These are phyloP conservation scores for Pristis pectinata DNA, from an alignment of 2,797 vertebrate genomes.

Conservation along the genomic window DNA sequence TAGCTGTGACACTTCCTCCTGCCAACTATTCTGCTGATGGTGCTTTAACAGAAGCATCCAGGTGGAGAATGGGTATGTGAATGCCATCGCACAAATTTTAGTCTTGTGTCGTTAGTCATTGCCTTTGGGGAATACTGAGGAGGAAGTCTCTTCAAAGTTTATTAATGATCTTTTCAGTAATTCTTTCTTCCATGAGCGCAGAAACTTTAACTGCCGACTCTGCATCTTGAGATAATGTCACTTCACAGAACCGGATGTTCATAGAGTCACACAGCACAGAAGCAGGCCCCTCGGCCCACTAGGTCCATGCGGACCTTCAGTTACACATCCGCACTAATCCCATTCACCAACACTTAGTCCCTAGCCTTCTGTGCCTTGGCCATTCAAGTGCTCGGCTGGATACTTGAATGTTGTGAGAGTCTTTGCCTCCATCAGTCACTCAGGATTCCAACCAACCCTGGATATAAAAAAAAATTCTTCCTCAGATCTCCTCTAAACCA, in stretches of 20 bases:
- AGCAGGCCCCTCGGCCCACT: too few relatives aligned
- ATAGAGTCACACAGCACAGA: too few relatives aligned
- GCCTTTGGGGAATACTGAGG: not conserved
- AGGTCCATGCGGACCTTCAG: too few relatives aligned
- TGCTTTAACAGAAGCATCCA: not conserved
- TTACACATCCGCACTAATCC: too few relatives aligned
- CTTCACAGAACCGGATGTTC: not conserved
- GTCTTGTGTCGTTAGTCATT: not conserved
- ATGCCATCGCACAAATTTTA: not conserved
- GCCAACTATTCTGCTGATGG: not conserved
- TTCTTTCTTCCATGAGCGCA: not conserved
- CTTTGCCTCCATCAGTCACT: too few relatives aligned
- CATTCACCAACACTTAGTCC: too few relatives aligned
- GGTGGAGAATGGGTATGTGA: not conserved
- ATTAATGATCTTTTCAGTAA: not conserved
- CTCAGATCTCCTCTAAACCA: too few relatives aligned
- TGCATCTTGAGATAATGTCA: not conserved
- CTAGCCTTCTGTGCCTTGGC: too few relatives aligned
- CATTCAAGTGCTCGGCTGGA: too few relatives aligned
- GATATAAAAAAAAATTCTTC: too few relatives aligned
- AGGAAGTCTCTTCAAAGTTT: not conserved
- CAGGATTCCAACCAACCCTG: too few relatives aligned
- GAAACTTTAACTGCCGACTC: not conserved
- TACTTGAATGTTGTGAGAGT: too few relatives aligned
- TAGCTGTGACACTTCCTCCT: not conserved